A percentile compares a stretch with the other conserved stretches of the same genome.
phyloP scores from a whole-genome alignment of 2,797 vertebrate species.

The Sus cebifrons region DNA sequence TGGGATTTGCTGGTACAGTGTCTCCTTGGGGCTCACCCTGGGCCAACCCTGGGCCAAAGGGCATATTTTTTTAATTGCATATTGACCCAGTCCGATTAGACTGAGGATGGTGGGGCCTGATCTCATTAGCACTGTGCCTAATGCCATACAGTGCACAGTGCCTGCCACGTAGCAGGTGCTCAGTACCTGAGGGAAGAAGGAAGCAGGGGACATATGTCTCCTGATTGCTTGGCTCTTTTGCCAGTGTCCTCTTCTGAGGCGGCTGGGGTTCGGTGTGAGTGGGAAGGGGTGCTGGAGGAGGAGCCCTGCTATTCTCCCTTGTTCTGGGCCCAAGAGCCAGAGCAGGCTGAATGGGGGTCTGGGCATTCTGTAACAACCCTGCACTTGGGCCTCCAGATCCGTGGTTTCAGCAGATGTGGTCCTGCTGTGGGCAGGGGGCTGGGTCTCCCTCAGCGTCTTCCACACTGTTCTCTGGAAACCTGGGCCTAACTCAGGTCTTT shows the following conservation, averaged over 20 bases:
- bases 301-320: background rate
- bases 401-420: no score
- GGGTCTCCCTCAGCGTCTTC: no score
- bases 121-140: background rate
- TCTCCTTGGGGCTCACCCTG: background rate
- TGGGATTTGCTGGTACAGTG: background rate
- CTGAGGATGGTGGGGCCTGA: background rate
- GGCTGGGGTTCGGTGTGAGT: background rate
- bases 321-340: background rate
- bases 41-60: background rate
- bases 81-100: background rate
- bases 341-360: background rate
- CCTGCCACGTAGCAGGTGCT: background rate
- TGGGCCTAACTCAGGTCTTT: background rate
- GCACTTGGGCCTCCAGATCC: background rate
- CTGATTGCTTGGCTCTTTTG: background rate
- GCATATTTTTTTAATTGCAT: background rate
- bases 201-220: background rate
- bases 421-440: background rate
- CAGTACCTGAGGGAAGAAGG: background rate
- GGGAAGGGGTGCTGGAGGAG: background rate
- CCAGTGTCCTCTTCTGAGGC: background rate
- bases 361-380: background rate
- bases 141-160: no score
- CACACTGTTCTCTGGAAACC: background rate